Conservation (phyloP, 2,888 invertebrate species). For the Microctonus brassicae region DNA sequence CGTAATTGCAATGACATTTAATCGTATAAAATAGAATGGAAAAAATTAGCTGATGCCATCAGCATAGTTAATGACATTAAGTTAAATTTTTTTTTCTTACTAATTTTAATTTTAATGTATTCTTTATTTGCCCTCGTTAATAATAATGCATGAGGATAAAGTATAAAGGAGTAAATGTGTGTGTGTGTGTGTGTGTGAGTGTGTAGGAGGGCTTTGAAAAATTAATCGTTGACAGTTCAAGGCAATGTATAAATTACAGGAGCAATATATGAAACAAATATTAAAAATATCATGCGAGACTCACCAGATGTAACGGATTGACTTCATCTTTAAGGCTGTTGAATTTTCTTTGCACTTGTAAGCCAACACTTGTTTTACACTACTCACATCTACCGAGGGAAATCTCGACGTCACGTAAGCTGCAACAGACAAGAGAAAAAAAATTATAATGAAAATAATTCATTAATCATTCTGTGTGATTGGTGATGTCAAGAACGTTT, state of each 20-base stretch:
- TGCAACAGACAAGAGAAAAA: conserved; percentile 62
- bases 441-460: conserved; percentile 27
- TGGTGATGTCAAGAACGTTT: neutral
- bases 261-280: neutral
- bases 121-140: neutral
- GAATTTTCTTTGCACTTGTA: conserved; percentile 86
- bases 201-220: no score
- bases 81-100: neutral
- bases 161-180: no score
- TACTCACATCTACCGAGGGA: conserved; percentile 81
- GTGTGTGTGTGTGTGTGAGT: no score
- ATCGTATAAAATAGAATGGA: neutral
- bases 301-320: conserved; percentile 75
- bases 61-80: neutral
- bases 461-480: neutral
- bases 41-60: neutral
- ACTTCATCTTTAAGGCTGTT: conserved; percentile 81
- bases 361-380: conserved; percentile 82
- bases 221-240: neutral
- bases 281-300: conserved; percentile 39
- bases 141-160: neutral
- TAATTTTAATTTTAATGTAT: neutral
- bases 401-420: conserved; percentile 81
- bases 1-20: conserved; percentile 1
- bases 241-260: neutral